Evolutionary conservation across 2,888 invertebrate species (phyloP).

Genomic region (Nematopogon swammerdamellus): DNA sequence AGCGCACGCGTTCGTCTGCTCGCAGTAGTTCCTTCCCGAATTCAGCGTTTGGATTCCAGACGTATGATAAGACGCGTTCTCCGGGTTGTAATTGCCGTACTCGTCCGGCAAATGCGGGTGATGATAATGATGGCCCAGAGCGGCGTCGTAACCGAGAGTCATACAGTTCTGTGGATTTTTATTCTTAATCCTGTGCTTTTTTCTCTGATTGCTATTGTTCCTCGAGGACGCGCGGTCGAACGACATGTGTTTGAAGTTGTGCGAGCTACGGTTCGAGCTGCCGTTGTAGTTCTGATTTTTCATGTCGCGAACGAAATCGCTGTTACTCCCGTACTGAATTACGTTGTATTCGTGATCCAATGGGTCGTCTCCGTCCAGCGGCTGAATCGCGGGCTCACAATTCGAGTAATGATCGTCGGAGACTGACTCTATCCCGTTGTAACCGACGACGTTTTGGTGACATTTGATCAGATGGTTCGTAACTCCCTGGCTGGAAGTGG

Average conservation of each 20-base stretch:
- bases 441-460: slow-evolving; percentile 38
- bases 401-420: slow-evolving; percentile 53
- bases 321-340: slow-evolving; percentile 50
- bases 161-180: slow-evolving; percentile 54
- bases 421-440: slow-evolving; percentile 48
- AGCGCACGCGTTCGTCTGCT: slow-evolving; percentile 21
- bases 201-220: slow-evolving; percentile 50
- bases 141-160: slow-evolving; percentile 58
- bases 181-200: slow-evolving; percentile 48
- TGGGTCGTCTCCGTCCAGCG: slow-evolving; percentile 46
- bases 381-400: slow-evolving; percentile 49
- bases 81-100: slow-evolving; percentile 46
- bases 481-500: slow-evolving; percentile 48
- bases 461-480: slow-evolving; percentile 51
- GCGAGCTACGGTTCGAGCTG: slow-evolving; percentile 46
- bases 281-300: slow-evolving; percentile 56
- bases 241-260: slow-evolving; percentile 52
- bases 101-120: slow-evolving; percentile 52
- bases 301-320: slow-evolving; percentile 45
- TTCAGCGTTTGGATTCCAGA: slow-evolving; percentile 49
- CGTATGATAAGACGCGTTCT: slow-evolving; percentile 48
- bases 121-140: slow-evolving; percentile 47
- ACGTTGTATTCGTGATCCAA: slow-evolving; percentile 53
- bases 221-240: slow-evolving; percentile 49
- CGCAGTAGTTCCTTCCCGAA: slow-evolving; percentile 51